phyloP scores from a whole-genome alignment of 2,797 vertebrate species.

The Scomberomorus guttatus region DNA sequence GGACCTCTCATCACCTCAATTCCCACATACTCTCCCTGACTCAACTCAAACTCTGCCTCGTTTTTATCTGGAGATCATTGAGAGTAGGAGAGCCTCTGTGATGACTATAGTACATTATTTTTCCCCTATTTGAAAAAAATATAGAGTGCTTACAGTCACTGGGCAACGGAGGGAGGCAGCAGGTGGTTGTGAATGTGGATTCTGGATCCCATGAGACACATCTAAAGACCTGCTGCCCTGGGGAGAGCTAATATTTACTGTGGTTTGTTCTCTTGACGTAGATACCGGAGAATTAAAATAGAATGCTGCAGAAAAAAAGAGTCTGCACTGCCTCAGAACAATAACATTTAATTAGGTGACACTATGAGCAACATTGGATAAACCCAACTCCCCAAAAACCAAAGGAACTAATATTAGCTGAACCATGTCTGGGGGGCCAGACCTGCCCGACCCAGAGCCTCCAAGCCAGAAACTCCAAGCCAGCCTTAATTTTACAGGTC shows the following conservation, averaged over 20 bases:
- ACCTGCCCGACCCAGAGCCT: background rate
- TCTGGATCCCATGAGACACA: constrained; percentile 26
- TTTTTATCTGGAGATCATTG: constrained; percentile 59
- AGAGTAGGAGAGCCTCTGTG: constrained; percentile 42
- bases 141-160: constrained; percentile 2
- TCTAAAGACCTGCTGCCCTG: constrained; percentile 21
- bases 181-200: constrained; percentile 40
- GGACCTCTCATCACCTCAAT: constrained; percentile 71
- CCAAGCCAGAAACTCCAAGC: too few relatives aligned
- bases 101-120: constrained; percentile 41
- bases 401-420: background rate
- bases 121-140: constrained; percentile 27
- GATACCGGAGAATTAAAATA: constrained; percentile 6
- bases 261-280: constrained; percentile 17
- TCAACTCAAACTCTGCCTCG: constrained; percentile 45
- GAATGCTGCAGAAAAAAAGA: background rate
- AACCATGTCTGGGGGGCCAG: background rate
- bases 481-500: background rate
- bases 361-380: background rate
- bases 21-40: constrained; percentile 59
- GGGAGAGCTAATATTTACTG: constrained; percentile 13
- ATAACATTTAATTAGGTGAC: background rate
- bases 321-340: background rate
- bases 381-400: background rate
- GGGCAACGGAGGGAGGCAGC: constrained; percentile 22